phyloP scores from a whole-genome alignment of 2,888 invertebrate species.

The Melangyna quadrimaculata region DNA sequence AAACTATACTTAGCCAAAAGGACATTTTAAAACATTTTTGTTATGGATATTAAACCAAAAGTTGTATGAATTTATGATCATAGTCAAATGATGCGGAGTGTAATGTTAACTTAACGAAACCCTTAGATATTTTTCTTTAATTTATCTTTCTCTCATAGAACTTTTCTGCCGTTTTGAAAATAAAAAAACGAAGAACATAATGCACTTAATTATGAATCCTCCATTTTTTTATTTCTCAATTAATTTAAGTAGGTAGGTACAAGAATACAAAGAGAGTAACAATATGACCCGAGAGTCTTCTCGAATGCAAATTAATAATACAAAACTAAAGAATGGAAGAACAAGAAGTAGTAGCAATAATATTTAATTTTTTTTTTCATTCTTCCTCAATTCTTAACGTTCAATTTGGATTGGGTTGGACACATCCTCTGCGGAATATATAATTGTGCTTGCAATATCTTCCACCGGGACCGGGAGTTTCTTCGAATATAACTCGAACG shows the following conservation, averaged over 20 bases:
- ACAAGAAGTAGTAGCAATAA: background rate
- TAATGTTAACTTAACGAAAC: background rate
- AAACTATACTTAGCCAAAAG: too few relatives aligned
- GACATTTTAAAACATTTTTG: too few relatives aligned
- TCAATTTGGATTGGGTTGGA: slow-evolving; percentile 42
- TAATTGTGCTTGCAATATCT: slow-evolving; percentile 45
- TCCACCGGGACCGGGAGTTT: background rate
- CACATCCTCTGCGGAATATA: slow-evolving; percentile 65
- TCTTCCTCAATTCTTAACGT: slow-evolving; percentile 46
- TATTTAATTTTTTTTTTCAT: background rate
- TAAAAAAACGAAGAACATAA: slow-evolving; percentile 8
- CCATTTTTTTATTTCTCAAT: slow-evolving; percentile 37
- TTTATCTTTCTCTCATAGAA: slow-evolving; percentile 10
- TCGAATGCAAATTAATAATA: slow-evolving; percentile 64
- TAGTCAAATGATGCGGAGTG: background rate
- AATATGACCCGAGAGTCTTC: background rate
- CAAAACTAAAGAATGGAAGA: slow-evolving; percentile 25
- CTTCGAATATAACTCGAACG: slow-evolving; percentile 62
- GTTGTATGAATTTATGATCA: background rate
- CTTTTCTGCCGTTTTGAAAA: background rate
- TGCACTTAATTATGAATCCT: slow-evolving; percentile 43
- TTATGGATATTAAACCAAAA: background rate
- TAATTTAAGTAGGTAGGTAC: slow-evolving; percentile 50
- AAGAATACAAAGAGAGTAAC: slow-evolving; percentile 22
- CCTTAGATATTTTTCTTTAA: slow-evolving; percentile 40